phyloP scores from a whole-genome alignment of 2,797 vertebrate species.

The Sardinella longiceps region DNA sequence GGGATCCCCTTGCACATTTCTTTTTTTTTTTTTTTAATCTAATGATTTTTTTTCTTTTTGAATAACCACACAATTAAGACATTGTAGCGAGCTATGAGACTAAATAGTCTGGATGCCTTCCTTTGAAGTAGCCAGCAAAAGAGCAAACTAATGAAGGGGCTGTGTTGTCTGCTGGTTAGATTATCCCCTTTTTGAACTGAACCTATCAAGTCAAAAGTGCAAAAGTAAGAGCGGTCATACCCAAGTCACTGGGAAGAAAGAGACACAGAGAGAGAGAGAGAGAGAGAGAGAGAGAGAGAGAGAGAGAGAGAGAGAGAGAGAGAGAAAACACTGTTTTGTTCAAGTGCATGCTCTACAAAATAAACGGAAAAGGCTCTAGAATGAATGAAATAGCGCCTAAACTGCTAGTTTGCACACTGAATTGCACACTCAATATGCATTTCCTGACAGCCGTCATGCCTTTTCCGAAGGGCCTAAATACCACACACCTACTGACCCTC shows the following conservation, averaged over 20 bases:
- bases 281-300: not conserved
- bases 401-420: not conserved
- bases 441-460: not conserved
- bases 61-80: not conserved
- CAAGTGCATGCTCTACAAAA: not conserved
- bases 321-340: not conserved
- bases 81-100: constrained; percentile 14
- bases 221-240: not conserved
- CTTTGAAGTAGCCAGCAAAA: constrained; percentile 5
- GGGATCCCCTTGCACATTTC: not conserved
- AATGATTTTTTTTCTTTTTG: not conserved
- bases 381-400: not conserved
- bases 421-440: not conserved
- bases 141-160: not conserved
- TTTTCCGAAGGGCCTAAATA: not conserved
- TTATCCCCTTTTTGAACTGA: constrained; percentile 17
- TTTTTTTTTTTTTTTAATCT: not conserved
- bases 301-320: too few species aligned
- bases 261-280: too few species aligned
- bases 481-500: constrained; percentile 14
- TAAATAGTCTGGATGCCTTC: constrained; percentile 5
- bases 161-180: not conserved
- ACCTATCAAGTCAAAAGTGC: constrained; percentile 6
- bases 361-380: not conserved
- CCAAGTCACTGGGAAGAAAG: not conserved